Base-by-base conservation (phyloP, 2,797 vertebrate genomes). In the Pangasius larnaudii region DNA sequence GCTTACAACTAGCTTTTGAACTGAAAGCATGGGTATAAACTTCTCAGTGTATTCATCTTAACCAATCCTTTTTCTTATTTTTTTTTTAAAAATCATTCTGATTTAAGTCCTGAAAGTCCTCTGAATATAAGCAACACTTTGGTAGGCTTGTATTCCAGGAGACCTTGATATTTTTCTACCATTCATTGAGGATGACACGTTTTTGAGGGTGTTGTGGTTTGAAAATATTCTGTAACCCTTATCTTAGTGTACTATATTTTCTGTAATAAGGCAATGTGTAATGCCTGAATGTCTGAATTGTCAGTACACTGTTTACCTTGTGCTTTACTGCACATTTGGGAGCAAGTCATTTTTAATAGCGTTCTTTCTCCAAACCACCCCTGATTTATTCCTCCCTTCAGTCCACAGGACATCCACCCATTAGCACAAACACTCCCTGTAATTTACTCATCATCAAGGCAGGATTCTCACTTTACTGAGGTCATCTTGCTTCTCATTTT, bases 401-500 rank as follows among this genome's bases (percentile, higher is more conserved):
- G 93, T 92, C 91, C 85, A 87, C 87, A 92, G 91, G 89, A 90
- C 92, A 94, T 89, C 92, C 92, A 90, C 87, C 92, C 92, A 95
- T 95, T 93, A 94, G 92, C 91, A 90, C 88, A 94, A 75, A 74
- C 89, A 87, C 65, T 89, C 93, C 95, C 95, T 96, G 94, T 96
- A 95, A 96, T 96, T 95, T 94, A 86, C 86, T 91, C 91, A 53
- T 92, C 88, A 90, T 91, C 92, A 93, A 94, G 93, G 94, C 82
- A 93, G 93, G 92, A 93, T 82, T 92, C 90, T 84, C 89, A 90
- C 90, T 86, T 90, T 92, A 93, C 93, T 92, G 69, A 93, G 91
- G 85, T 85, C 36, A 89, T 88, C 93, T 94, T 86, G 92, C 91
- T 94, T 96, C 93, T 96, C 91, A 95, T 95, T 95, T 95, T 95